These are phyloP conservation scores for Hapalemur alaotrensis DNA, from an alignment of 2,797 vertebrate species.

Conservation along the genomic window DNA sequence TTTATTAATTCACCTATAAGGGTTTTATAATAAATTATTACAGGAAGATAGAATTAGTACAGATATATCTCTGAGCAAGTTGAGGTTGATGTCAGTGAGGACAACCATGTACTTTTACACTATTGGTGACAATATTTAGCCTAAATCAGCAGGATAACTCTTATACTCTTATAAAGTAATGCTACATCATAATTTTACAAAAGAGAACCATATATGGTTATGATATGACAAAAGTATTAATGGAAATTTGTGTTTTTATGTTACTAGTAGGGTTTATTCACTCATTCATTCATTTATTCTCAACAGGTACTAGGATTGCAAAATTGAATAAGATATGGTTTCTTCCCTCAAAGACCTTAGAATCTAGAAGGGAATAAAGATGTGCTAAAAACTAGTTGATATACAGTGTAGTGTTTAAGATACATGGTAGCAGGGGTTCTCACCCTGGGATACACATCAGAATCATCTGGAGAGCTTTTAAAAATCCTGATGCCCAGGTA, in stretches of 20 bases:
- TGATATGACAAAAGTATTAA: conserved; percentile 13
- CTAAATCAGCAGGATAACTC: conserved; percentile 8
- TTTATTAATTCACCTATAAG: conserved; percentile 33
- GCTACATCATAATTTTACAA: conserved; percentile 35
- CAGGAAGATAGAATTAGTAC: background rate
- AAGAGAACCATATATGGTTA: background rate
- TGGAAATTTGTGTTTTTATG: conserved; percentile 33
- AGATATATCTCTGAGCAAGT: background rate
- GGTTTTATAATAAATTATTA: conserved; percentile 49
- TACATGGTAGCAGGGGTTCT: background rate
- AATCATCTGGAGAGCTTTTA: background rate
- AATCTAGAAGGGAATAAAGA: background rate
- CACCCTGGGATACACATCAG: background rate
- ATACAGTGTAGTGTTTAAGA: background rate
- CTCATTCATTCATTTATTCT: conserved; percentile 8
- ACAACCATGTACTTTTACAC: background rate
- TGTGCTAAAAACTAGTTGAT: conserved; percentile 14
- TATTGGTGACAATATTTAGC: conserved; percentile 35
- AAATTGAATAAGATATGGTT: conserved; percentile 27
- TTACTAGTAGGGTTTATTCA: background rate
- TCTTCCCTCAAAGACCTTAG: background rate
- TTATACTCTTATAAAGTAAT: conserved; percentile 7
- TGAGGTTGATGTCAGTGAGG: conserved; percentile 20
- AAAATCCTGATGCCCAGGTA: background rate
- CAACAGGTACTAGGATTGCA: background rate